A percentile compares a stretch with the other conserved stretches of the same genome.
phyloP scores from a whole-genome alignment of 37 sponge, comb jelly and placozoan genomes.

The Oscarella lobularis region DNA sequence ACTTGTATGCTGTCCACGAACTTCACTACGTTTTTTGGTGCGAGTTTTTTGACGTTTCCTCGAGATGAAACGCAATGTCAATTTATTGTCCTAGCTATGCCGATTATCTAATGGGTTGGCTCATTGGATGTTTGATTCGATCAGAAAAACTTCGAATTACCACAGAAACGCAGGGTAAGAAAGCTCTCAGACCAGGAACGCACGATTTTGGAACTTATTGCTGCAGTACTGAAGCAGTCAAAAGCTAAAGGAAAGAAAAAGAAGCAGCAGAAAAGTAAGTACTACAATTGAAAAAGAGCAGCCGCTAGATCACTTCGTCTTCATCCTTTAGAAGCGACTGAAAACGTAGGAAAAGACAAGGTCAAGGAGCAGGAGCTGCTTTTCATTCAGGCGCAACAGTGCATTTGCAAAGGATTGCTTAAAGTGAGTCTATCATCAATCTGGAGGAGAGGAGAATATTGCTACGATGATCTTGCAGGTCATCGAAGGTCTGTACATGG shows the following conservation, averaged over 20 bases:
- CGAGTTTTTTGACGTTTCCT: too few relatives aligned
- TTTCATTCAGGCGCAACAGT: not conserved
- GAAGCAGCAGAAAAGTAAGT: not conserved
- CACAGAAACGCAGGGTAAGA: not conserved
- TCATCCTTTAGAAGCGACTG: not conserved
- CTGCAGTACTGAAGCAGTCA: not conserved
- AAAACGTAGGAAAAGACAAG: not conserved
- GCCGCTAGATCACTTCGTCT: too few relatives aligned
- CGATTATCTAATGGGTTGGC: not conserved
- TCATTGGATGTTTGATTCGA: not conserved
- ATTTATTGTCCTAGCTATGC: too few relatives aligned
- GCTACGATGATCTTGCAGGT: too few relatives aligned
- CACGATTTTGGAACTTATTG: too few relatives aligned
- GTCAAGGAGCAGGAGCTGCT: not conserved
- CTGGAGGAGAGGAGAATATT: too few relatives aligned
- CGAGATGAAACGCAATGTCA: too few relatives aligned
- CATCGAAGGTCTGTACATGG: not conserved
- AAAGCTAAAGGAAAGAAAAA: slow-evolving; percentile 11
- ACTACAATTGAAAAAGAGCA: too few relatives aligned
- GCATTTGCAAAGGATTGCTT: not conserved
- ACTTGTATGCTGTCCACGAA: not conserved
- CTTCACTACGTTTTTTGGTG: not conserved
- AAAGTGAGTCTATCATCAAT: not conserved
- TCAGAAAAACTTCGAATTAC: not conserved
- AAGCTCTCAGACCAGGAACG: too few relatives aligned